A percentile compares a stretch with the other conserved stretches of the same genome.
Evolutionary conservation across 2,113 vertebrate genomes (phyloP).

Genomic region (Gopherus flavomarginatus): DNA sequence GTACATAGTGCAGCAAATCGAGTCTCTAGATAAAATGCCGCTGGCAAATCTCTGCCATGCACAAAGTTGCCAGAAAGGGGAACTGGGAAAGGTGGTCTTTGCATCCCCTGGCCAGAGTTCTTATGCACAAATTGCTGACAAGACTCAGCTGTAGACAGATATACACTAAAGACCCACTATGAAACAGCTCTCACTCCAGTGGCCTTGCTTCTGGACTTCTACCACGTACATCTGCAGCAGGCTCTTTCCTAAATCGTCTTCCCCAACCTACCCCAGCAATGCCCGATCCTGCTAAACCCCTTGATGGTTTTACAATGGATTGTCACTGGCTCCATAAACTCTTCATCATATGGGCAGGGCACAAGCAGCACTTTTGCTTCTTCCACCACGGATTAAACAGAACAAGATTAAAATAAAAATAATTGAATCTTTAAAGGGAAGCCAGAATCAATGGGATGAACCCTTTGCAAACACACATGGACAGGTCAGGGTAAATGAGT

Average conservation of each 20-base stretch:
- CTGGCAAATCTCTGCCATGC: neutral
- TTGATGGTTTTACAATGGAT: neutral
- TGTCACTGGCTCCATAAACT: neutral
- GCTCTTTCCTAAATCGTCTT: conserved; percentile 2
- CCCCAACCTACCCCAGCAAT: neutral
- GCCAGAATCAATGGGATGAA: neutral
- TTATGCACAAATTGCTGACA: neutral
- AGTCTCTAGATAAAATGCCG: neutral
- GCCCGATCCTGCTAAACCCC: neutral
- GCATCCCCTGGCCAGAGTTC: neutral
- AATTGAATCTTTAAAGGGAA: neutral
- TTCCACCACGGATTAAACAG: neutral
- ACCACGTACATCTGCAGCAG: neutral
- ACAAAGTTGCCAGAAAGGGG: neutral
- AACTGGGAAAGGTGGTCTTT: neutral
- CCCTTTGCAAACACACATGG: neutral
- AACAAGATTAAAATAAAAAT: neutral
- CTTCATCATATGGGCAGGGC: neutral
- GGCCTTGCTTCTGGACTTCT: neutral
- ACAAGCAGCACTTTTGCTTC: neutral
- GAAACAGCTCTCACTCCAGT: neutral
- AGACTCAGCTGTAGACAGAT: neutral
- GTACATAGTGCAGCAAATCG: rapidly evolving
- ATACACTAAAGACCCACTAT: neutral
- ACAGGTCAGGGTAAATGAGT: neutral